These are phyloP conservation scores for Trematomus loennbergii DNA, from an alignment of 2,113 vertebrate species.

Conservation along the genomic window DNA sequence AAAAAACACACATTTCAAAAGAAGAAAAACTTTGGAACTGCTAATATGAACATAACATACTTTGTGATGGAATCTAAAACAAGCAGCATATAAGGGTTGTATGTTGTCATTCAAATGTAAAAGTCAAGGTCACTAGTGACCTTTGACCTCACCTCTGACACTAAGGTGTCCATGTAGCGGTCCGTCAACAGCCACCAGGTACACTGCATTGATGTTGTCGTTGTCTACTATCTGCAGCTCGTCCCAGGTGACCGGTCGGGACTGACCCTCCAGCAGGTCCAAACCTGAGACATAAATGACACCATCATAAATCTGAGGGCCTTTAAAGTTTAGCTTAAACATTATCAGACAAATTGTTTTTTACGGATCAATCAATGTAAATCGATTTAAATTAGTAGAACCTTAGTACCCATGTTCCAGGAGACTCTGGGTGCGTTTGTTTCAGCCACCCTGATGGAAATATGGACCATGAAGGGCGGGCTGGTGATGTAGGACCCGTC, in stretches of 20 bases:
- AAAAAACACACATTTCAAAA: no score
- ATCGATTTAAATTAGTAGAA: not conserved
- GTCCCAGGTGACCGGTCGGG: conserved; percentile 74
- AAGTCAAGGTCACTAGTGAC: not conserved
- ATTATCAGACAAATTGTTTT: not conserved
- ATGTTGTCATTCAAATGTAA: not conserved
- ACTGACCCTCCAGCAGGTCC: conserved; percentile 82
- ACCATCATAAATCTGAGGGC: not conserved
- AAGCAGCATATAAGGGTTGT: no score
- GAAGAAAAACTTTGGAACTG: not conserved
- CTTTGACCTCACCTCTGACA: conserved; percentile 67
- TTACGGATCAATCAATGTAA: not conserved
- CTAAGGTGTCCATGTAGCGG: conserved; percentile 73
- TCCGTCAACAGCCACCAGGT: conserved; percentile 81
- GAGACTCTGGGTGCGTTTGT: conserved; percentile 81
- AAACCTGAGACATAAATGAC: conserved; percentile 62
- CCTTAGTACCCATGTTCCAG: conserved; percentile 78
- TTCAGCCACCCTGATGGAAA: conserved; percentile 83
- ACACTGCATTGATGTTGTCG: conserved; percentile 73
- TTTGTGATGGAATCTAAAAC: no score
- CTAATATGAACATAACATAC: not conserved
- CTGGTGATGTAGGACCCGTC: conserved; percentile 79
- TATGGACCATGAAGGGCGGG: conserved; percentile 78
- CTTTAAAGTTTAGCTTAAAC: not conserved
- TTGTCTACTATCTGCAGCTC: conserved; percentile 83